Base-by-base conservation (phyloP, 2,888 invertebrate species). In the Gari tellinella region DNA sequence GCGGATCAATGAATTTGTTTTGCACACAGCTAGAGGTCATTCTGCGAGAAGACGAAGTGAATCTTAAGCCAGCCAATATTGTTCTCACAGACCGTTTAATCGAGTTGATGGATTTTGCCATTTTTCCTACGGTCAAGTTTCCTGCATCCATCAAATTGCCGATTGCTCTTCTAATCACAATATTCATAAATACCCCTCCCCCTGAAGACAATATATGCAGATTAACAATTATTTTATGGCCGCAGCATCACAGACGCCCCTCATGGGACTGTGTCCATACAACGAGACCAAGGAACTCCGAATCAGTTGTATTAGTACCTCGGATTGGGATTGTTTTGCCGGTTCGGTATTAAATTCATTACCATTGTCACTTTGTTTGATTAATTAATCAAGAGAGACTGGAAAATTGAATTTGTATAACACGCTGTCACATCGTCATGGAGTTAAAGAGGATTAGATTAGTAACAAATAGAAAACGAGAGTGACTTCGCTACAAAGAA, bases 361-460 rank as follows among this genome's bases (percentile, higher is more conserved):
- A 57, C 41, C 53, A 63, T 66, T 72, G 72, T 66, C 72, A 72
- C 58, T 72, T 62, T 46, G 62, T 63, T 62, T 52, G 66, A 72
- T 72, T 72, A 72, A 72, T 72, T 67, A 72, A 72, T 62, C 72
- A 66, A 66, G 48, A 23, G 63, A 66, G 45, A 58, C 43, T 41
- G 62, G 66, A 49, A 66, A 72, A 72, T 72, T 72, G 66, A 57
- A 67, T 72, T 72, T 72, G 60, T 62, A 72, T 72, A 55, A 51
- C 66, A 67, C 57, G 23, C 55, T 63, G 66, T 66, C 72, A 51
- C 40, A 67, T 72, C 45, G 69, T 62, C 62, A 46, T 41, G 62
- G 26, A 46, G 49, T 31, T 66, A 72, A 72, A 57, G 66, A 72
- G 72, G 62, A 66, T 62, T 45, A 45, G 52, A 72, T 62, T 52